These are phyloP conservation scores for Drosophila malerkotliana DNA, from an alignment of 1,140 invertebrate genomes.

Conservation along the genomic window DNA sequence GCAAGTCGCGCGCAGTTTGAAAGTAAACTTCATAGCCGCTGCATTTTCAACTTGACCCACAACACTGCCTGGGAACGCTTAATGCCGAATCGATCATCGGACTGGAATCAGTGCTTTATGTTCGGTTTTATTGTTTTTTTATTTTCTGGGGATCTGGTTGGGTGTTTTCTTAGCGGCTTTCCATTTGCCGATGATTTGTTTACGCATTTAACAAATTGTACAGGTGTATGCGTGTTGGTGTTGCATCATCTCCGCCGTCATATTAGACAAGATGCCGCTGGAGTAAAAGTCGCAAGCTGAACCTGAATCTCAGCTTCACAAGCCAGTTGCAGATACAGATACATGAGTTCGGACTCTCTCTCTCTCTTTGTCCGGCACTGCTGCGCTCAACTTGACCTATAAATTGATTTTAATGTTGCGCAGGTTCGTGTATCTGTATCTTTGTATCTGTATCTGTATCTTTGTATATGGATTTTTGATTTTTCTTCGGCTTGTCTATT, in stretches of 20 bases:
- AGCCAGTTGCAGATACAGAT: conserved; percentile 46
- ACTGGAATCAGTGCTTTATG: conserved; percentile 1
- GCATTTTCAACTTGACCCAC: conserved; percentile 81
- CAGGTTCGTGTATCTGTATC: conserved; percentile 56
- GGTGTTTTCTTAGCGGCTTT: conserved; percentile 41
- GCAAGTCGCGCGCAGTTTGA: conserved; percentile 53
- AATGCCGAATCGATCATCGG: conserved; percentile 5
- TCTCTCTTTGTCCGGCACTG: neutral
- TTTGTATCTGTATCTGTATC: conserved; percentile 7
- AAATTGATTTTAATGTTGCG: conserved; percentile 81
- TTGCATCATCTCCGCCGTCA: conserved; percentile 68
- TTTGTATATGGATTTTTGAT: conserved; percentile 23
- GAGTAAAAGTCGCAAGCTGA: conserved; percentile 68
- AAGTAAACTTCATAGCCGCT: conserved; percentile 44
- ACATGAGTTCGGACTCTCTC: conserved; percentile 3
- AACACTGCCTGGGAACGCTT: conserved; percentile 14
- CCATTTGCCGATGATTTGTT: conserved; percentile 61
- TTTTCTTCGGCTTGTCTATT: conserved; percentile 47
- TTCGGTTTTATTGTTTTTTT: conserved; percentile 16
- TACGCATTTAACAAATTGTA: conserved; percentile 33
- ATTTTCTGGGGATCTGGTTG: conserved; percentile 3
- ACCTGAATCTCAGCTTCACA: conserved; percentile 68
- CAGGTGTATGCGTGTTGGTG: conserved; percentile 11
- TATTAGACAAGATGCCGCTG: conserved; percentile 72
- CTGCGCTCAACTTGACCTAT: conserved; percentile 78